phyloP scores from a whole-genome alignment of 2,113 vertebrate species.

The Tichodroma muraria region DNA sequence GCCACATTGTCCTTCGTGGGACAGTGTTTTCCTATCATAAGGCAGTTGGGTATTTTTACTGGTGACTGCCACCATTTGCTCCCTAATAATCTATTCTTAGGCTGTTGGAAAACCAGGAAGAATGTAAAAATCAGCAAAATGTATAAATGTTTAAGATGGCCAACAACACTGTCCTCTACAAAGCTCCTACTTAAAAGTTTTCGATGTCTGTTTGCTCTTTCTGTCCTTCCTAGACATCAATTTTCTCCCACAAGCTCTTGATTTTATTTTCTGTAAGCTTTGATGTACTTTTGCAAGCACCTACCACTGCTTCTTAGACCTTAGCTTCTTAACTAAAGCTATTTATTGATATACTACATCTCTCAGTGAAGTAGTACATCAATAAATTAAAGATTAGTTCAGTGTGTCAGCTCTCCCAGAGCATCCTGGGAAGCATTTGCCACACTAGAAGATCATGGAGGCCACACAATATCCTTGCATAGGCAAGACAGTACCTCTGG shows the following conservation, averaged over 20 bases:
- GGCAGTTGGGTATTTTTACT: not conserved
- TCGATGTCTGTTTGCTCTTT: conserved; percentile 39
- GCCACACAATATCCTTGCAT: not conserved
- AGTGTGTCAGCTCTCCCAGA: conserved; percentile 48
- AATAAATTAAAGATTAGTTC: conserved; percentile 74
- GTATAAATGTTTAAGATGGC: not conserved
- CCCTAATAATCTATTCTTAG: not conserved
- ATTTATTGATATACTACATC: conserved; percentile 65
- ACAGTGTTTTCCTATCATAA: not conserved
- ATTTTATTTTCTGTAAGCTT: conserved; percentile 61
- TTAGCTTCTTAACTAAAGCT: conserved; percentile 66
- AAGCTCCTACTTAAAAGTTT: conserved; percentile 39
- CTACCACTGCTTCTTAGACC: conserved; percentile 60
- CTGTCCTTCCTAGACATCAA: conserved; percentile 45
- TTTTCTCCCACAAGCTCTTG: conserved; percentile 59
- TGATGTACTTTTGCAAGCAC: conserved; percentile 47
- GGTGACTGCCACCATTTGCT: not conserved
- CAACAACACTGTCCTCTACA: not conserved
- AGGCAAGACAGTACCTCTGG: not conserved
- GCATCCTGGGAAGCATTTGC: conserved; percentile 55
- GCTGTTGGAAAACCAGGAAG: not conserved
- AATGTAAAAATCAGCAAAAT: not conserved
- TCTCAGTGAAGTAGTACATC: conserved; percentile 63
- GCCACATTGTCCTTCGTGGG: not conserved
- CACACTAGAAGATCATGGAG: conserved; percentile 18